A percentile compares a stretch with the other conserved stretches of the same genome.
Evolutionary conservation across 2,888 invertebrate species (phyloP).

Genomic region (Dryobota labecula): DNA sequence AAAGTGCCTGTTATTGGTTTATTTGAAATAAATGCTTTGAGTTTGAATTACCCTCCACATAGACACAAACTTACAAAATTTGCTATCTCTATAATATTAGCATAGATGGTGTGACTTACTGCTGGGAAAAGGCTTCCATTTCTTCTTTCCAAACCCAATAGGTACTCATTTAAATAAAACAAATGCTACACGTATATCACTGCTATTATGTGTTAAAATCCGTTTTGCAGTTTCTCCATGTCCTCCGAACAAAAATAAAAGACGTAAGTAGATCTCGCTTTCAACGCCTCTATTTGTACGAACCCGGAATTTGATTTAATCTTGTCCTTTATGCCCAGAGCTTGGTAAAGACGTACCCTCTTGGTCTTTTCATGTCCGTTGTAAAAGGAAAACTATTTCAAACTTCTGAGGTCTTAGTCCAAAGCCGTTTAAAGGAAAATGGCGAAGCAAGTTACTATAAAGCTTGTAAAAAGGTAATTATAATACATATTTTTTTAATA

Average conservation of each 20-base stretch:
- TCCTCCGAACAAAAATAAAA: conserved; percentile 28
- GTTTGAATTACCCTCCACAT: too few species aligned
- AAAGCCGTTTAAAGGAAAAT: neutral
- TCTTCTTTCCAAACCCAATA: neutral
- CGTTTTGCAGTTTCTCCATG: neutral
- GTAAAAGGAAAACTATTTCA: conserved; percentile 35
- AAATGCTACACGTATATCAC: neutral
- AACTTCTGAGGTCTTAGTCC: conserved; percentile 2
- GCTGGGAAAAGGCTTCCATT: neutral
- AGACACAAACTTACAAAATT: too few species aligned
- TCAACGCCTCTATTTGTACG: conserved; percentile 22
- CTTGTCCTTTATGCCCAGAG: conserved; percentile 18
- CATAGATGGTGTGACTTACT: too few species aligned
- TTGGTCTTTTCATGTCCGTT: conserved; percentile 34
- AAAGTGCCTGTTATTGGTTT: too few species aligned
- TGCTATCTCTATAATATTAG: too few species aligned
- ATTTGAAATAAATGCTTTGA: too few species aligned
- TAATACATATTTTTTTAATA: neutral
- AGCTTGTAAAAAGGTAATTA: neutral
- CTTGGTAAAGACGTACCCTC: conserved; percentile 4
- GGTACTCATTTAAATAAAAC: neutral
- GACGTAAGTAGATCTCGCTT: conserved; percentile 21
- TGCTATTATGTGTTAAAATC: neutral
- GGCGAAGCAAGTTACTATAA: too few species aligned
- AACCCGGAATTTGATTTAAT: conserved; percentile 45